Conservation (phyloP, 2,888 invertebrate genomes). For the Ctenicera cuprea region DNA sequence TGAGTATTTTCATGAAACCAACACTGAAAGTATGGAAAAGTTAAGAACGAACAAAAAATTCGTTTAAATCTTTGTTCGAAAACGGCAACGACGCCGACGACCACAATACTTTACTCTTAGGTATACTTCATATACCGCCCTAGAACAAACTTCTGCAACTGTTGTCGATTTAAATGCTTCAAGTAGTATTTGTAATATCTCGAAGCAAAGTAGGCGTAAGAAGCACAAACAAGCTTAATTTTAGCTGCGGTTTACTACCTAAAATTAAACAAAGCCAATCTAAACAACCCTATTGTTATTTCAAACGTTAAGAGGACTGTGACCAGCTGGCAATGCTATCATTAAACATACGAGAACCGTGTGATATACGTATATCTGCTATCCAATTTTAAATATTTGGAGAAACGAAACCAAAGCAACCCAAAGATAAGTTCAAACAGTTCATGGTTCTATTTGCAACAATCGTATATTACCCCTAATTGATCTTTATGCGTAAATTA, state of each 20-base stretch:
- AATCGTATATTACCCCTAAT: too few species aligned
- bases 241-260: conserved; percentile 32
- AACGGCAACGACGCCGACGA: too few species aligned
- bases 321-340: conserved; percentile 24
- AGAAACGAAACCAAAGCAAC: too few species aligned
- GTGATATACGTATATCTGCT: neutral
- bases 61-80: too few species aligned
- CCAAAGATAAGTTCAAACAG: too few species aligned
- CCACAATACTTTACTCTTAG: too few species aligned
- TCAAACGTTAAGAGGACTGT: conserved; percentile 26
- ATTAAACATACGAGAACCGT: conserved; percentile 2
- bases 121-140: too few species aligned
- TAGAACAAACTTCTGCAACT: conserved; percentile 9
- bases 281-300: conserved; percentile 38
- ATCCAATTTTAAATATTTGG: neutral
- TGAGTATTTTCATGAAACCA: too few species aligned
- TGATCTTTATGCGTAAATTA: too few species aligned
- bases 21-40: too few species aligned
- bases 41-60: too few species aligned
- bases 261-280: conserved; percentile 36
- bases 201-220: neutral
- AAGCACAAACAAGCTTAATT: conserved; percentile 30
- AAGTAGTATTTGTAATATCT: neutral
- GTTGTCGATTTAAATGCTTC: neutral
- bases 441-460: too few species aligned